phyloP scores from a whole-genome alignment of 2,797 vertebrate species.

The Gymnoscopelus braueri region DNA sequence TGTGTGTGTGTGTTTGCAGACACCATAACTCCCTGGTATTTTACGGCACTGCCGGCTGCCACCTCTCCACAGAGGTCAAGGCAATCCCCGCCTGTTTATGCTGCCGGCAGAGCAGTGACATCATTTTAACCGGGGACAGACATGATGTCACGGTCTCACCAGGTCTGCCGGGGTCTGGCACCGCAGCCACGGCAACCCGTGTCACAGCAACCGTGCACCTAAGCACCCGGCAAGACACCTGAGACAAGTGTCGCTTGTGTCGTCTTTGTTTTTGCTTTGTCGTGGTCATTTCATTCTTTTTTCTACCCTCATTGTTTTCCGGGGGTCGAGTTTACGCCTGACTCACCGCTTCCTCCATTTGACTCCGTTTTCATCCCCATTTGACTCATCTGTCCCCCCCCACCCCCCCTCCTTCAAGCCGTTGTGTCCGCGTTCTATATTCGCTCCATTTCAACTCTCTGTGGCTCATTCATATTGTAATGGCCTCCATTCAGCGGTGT shows the following conservation, averaged over 20 bases:
- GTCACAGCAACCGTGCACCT: conserved; percentile 10
- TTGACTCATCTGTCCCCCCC: conserved; percentile 32
- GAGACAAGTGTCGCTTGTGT: conserved; percentile 25
- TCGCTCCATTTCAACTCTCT: conserved; percentile 72
- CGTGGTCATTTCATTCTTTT: neutral
- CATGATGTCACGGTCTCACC: conserved; percentile 69
- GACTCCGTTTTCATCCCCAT: neutral
- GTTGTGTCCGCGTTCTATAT: neutral
- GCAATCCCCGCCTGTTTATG: conserved; percentile 51
- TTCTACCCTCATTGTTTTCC: neutral
- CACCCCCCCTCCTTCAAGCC: neutral
- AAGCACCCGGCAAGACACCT: conserved; percentile 41
- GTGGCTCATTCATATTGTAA: conserved; percentile 80
- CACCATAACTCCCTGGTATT: conserved; percentile 47
- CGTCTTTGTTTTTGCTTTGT: too few relatives aligned
- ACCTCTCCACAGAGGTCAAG: conserved; percentile 61
- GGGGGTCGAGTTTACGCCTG: conserved; percentile 60
- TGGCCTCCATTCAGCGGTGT: conserved; percentile 70
- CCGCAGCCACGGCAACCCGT: conserved; percentile 44
- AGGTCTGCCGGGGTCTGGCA: conserved; percentile 55
- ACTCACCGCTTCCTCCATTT: conserved; percentile 59
- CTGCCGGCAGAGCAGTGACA: conserved; percentile 58
- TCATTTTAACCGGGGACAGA: conserved; percentile 59
- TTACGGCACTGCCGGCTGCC: conserved; percentile 49
- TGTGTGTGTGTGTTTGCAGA: conserved; percentile 31